phyloP scores from a whole-genome alignment of 2,888 invertebrate genomes.

The Heliconius erato region DNA sequence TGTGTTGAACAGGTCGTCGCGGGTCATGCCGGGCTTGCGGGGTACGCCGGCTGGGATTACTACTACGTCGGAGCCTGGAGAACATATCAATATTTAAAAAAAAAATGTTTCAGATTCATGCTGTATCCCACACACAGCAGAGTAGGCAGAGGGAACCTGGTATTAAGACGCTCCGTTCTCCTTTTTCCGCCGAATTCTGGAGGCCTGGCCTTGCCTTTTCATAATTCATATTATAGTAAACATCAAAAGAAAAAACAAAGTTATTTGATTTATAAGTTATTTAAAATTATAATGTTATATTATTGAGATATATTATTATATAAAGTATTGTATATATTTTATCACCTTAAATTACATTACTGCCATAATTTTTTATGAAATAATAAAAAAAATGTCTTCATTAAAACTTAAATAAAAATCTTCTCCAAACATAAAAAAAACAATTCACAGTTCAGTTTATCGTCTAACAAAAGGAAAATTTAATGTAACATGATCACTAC shows the following conservation, averaged over 20 bases:
- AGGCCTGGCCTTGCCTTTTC: no score
- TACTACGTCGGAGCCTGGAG: slow-evolving; percentile 89
- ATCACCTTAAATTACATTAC: neutral
- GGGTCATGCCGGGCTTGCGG: slow-evolving; percentile 99
- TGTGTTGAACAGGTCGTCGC: slow-evolving; percentile 99
- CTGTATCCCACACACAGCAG: no score
- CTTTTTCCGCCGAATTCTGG: no score
- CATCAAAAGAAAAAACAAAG: neutral
- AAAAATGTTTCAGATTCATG: no score
- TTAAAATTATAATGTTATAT: neutral
- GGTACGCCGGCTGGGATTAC: slow-evolving; percentile 99
- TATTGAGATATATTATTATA: no score
- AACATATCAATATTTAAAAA: neutral
- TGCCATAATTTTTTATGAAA: neutral
- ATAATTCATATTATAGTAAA: no score
- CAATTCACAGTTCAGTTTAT: neutral
- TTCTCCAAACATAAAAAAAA: neutral
- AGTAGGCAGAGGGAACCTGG: no score
- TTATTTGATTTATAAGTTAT: no score
- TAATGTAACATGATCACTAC: slow-evolving; percentile 27
- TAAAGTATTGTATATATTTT: no score
- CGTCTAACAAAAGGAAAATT: slow-evolving; percentile 21
- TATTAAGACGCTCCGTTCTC: no score
- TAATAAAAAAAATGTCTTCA: no score
- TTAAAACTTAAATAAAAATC: neutral